Conservation (phyloP, 2,113 vertebrate genomes). For the Connochaetes taurinus region DNA sequence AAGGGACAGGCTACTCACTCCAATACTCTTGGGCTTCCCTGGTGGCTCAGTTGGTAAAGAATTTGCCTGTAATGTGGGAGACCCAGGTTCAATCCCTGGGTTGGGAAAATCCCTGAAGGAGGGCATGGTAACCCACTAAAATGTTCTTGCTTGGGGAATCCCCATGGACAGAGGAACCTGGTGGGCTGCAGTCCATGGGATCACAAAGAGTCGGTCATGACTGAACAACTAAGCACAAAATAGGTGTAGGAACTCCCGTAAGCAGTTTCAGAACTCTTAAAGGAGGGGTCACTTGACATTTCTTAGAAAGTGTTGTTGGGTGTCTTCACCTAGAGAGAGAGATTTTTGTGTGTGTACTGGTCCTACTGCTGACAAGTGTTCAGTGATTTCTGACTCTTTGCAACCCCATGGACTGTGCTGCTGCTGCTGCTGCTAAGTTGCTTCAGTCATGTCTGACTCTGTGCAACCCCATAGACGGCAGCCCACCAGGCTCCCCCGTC, state of each 20-base stretch:
- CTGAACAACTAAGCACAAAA: neutral
- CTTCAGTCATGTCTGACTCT: too few relatives aligned
- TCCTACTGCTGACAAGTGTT: neutral
- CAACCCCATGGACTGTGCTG: neutral
- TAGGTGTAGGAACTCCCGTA: neutral
- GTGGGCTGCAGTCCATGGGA: rapidly evolving
- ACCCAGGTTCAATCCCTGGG: neutral
- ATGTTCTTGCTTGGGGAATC: neutral
- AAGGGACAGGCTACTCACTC: neutral
- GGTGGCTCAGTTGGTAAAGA: neutral
- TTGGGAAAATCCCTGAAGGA: neutral
- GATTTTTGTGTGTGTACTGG: neutral
- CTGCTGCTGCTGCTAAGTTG: too few relatives aligned
- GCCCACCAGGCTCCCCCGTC: too few relatives aligned
- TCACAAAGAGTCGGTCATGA: neutral
- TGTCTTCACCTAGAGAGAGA: neutral
- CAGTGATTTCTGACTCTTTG: neutral
- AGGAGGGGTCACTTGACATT: neutral
- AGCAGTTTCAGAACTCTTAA: neutral
- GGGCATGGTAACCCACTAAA: neutral
- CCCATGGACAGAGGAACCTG: neutral
- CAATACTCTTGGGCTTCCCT: neutral
- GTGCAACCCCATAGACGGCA: too few relatives aligned
- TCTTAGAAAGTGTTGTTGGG: neutral
- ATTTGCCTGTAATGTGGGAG: rapidly evolving